Evolutionary conservation across 2,113 vertebrate species (phyloP).

Genomic region (Potamarius usumacintae): DNA sequence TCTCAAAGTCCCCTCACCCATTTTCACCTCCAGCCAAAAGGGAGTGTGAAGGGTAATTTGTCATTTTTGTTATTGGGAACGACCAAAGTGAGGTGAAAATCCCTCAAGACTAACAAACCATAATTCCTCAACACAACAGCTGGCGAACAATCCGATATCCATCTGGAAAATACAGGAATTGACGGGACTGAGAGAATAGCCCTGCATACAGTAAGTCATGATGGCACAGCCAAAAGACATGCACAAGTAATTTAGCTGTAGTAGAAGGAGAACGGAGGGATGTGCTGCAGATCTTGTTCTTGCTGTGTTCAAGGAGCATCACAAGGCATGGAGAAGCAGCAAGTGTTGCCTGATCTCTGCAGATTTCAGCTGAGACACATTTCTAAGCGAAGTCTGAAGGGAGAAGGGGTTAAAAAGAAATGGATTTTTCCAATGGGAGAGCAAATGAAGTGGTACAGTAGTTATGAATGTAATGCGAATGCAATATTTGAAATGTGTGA

Average conservation of each 20-base stretch:
- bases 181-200: conserved; percentile 45
- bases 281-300: conserved; percentile 24
- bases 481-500: background rate
- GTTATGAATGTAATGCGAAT: background rate
- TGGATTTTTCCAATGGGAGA: background rate
- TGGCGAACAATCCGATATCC: conserved; percentile 42
- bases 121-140: conserved; percentile 63
- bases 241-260: conserved; percentile 59
- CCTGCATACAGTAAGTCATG: conserved; percentile 68
- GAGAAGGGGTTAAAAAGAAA: background rate
- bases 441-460: background rate
- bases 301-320: conserved; percentile 45
- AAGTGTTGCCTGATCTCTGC: conserved; percentile 42
- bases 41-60: conserved; percentile 67
- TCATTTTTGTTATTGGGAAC: conserved; percentile 66
- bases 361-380: conserved; percentile 52
- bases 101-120: conserved; percentile 59
- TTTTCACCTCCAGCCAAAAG: conserved; percentile 56
- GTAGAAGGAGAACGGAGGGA: background rate
- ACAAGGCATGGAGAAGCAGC: conserved; percentile 45
- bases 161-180: conserved; percentile 49
- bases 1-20: conserved; percentile 46
- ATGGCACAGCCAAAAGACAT: conserved; percentile 68
- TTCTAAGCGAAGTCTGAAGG: conserved; percentile 31
- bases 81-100: conserved; percentile 65